Percentiles rank a stretch among this genome's conserved stretches.
These are phyloP conservation scores for Neoniphon sammara DNA, from an alignment of 2,797 vertebrate genomes.

Conservation along the genomic window DNA sequence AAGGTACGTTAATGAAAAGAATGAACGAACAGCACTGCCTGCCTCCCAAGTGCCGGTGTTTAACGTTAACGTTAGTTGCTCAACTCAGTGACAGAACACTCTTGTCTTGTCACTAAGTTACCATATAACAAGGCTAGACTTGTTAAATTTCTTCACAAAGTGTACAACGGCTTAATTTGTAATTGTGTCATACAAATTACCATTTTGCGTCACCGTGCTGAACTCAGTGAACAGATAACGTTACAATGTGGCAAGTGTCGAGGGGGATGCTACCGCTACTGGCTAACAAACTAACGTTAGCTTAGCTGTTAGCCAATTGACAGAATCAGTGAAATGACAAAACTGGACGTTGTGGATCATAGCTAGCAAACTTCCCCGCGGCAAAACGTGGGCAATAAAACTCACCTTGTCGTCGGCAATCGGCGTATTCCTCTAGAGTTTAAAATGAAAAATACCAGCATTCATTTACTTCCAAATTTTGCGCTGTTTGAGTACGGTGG, in stretches of 20 bases:
- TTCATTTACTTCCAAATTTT: slow-evolving; percentile 50
- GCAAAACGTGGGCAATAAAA: slow-evolving; percentile 15
- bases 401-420: slow-evolving; percentile 57
- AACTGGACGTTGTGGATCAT: slow-evolving; percentile 25
- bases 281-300: slow-evolving; percentile 40
- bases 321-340: slow-evolving; percentile 25
- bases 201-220: slow-evolving; percentile 28
- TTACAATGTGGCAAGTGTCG: slow-evolving; percentile 2
- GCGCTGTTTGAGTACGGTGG: slow-evolving; percentile 34
- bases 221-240: not conserved
- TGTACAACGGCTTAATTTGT: not conserved
- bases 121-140: slow-evolving; percentile 2
- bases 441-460: not conserved
- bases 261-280: not conserved
- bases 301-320: slow-evolving; percentile 60
- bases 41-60: slow-evolving; percentile 27
- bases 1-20: slow-evolving; percentile 29
- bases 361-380: slow-evolving; percentile 21
- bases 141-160: not conserved
- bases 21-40: not conserved
- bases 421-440: slow-evolving; percentile 30
- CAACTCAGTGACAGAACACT: slow-evolving; percentile 7
- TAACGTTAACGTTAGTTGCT: slow-evolving; percentile 28
- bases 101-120: slow-evolving; percentile 20
- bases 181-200: not conserved